These are phyloP conservation scores for Drosophila cardini DNA, from an alignment of 1,140 invertebrate genomes.

Conservation along the genomic window DNA sequence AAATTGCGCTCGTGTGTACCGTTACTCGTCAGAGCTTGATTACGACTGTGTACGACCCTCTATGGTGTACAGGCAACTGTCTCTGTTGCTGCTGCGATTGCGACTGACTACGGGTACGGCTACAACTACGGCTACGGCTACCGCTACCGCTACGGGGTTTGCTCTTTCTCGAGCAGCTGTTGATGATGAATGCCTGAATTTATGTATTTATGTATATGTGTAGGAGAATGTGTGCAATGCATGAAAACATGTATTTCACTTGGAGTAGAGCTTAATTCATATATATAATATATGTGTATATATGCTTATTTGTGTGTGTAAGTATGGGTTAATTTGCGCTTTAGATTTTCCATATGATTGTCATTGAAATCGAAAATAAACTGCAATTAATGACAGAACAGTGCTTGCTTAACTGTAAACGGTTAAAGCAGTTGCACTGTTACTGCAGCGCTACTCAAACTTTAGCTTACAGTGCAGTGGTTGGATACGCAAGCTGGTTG, in stretches of 20 bases:
- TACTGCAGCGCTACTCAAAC: constrained; percentile 16
- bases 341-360: constrained; percentile 58
- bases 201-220: constrained; percentile 9
- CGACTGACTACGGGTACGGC: constrained; percentile 1
- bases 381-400: constrained; percentile 37
- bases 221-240: constrained; percentile 16
- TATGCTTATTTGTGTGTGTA: constrained; percentile 3
- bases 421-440: no score
- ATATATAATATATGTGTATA: no score
- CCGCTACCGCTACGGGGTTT: constrained; percentile 18
- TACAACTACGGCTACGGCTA: constrained; percentile 2
- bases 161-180: constrained; percentile 3
- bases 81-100: constrained; percentile 27
- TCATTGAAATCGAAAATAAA: constrained; percentile 73
- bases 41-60: constrained; percentile 65
- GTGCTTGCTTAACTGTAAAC: constrained; percentile 12
- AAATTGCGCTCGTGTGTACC: constrained; percentile 61
- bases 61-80: constrained; percentile 36
- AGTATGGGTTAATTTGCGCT: constrained; percentile 67
- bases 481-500: neutral
- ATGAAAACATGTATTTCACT: neutral
- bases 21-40: constrained; percentile 66
- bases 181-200: constrained; percentile 24
- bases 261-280: constrained; percentile 38
- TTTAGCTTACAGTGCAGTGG: constrained; percentile 10